Base-by-base conservation (phyloP, 2,113 vertebrate species). In the Periophthalmus modestus region DNA sequence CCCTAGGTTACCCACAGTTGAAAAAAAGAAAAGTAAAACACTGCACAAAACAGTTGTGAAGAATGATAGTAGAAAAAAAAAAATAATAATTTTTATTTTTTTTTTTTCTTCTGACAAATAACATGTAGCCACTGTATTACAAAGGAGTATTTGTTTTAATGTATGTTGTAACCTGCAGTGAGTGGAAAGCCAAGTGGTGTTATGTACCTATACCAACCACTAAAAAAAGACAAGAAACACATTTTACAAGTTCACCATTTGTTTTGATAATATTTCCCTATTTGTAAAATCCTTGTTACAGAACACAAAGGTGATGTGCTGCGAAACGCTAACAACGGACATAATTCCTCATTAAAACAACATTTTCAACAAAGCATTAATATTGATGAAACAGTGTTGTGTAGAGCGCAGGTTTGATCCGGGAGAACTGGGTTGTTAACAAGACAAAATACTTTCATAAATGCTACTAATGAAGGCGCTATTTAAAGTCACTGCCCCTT, bases 291-390 rank as follows among this genome's bases (percentile, higher is more conserved):
- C 2, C 33, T 65, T 65, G 62, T n/a, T 39, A 65, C 62, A 65
- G 10, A 43, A 39, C 34, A 65, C 33, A 65, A 65, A 65, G 62
- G 62, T 65, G 62, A 39, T 65, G 33, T 13, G 19, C 33, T 39
- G 34, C 34, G n/a, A 65, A 65, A 34, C 15, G 34, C 34, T 19
- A 65, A 39, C 62, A 65, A 36, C 18, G 16, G 18, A 65, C 34
- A 39, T 65, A 39, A 36, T 39, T 39, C 33, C 33, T 39, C 62
- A 65, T 65, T 65, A 65, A 63, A 65, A 65, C 34, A 65, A 19
- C 10, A n/a, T 39, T 65, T 63, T 65, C 34, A 65, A 65, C 62
- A 65, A 65, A 65, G 33, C 34, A 65, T 65, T 65, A 65, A 65
- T 65, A 65, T 39, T 65, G 34, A 65, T 65, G 62, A 36, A 21